These are phyloP conservation scores for Lochmaea crataegi DNA, from an alignment of 2,888 invertebrate genomes.

Conservation along the genomic window DNA sequence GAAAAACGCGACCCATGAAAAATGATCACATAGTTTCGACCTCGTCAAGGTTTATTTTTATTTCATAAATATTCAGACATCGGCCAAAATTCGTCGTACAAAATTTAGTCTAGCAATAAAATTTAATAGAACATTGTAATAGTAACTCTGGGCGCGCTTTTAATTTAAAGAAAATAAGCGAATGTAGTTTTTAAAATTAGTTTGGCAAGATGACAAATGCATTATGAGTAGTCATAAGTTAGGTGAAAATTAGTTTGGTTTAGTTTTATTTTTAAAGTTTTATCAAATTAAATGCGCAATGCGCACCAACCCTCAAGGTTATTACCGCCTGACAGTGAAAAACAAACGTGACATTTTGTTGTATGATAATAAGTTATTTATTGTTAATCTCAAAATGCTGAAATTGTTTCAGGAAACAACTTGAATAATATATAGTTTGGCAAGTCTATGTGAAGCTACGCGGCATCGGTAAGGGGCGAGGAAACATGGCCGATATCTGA, in stretches of 20 bases:
- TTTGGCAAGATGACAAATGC: constrained; percentile 6
- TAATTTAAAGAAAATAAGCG: constrained; percentile 1
- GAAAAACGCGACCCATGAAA: too few relatives aligned
- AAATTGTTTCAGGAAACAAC: too few relatives aligned
- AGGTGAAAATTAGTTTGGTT: constrained; percentile 5
- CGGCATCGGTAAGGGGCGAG: too few relatives aligned
- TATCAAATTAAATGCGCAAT: neutral
- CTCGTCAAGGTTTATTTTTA: too few relatives aligned
- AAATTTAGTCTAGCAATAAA: neutral
- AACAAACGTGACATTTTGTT: too few relatives aligned
- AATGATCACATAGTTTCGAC: too few relatives aligned
- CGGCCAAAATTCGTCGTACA: neutral
- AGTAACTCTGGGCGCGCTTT: neutral
- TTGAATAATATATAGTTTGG: too few relatives aligned
- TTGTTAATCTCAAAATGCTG: too few relatives aligned
- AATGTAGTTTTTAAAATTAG: neutral
- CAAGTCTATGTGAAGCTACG: too few relatives aligned
- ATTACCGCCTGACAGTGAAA: neutral
- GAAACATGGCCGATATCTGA: too few relatives aligned
- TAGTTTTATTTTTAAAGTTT: neutral
- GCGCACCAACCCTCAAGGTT: neutral
- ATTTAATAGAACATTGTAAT: neutral
- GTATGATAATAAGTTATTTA: too few relatives aligned
- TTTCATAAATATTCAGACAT: too few relatives aligned
- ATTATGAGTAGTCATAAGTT: neutral